Conservation (phyloP, 2,113 vertebrate genomes). For the Brachionichthys hirsutus region DNA sequence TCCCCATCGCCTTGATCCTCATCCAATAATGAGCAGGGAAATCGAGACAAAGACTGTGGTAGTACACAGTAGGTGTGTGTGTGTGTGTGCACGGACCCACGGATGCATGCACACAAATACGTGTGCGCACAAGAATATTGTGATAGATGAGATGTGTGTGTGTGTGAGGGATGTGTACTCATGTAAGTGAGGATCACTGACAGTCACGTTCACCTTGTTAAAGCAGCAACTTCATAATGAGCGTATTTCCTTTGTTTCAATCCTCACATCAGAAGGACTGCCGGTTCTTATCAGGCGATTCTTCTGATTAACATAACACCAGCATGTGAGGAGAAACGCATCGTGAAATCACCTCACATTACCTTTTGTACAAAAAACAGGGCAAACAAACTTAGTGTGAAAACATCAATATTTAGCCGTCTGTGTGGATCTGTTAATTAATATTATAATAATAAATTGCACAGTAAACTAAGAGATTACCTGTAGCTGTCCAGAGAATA, state of each 20-base stretch:
- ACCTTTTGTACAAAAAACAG: no score
- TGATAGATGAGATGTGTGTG: slow-evolving; percentile 18
- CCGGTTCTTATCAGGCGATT: slow-evolving; percentile 3
- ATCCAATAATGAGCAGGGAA: slow-evolving; percentile 64
- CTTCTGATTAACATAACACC: slow-evolving; percentile 28
- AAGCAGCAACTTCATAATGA: slow-evolving; percentile 31
- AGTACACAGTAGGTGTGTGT: slow-evolving; percentile 3
- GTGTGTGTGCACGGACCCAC: slow-evolving; percentile 11
- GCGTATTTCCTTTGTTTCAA: slow-evolving; percentile 1
- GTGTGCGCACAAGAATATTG: slow-evolving; percentile 25
- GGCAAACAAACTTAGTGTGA: no score
- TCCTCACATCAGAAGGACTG: background rate
- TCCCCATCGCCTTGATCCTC: slow-evolving; percentile 67
- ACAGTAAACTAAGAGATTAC: no score
- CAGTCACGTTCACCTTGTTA: slow-evolving; percentile 18
- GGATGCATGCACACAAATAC: slow-evolving; percentile 8
- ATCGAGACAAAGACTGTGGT: slow-evolving; percentile 57
- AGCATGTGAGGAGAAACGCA: slow-evolving; percentile 7
- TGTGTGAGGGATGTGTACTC: slow-evolving; percentile 15
- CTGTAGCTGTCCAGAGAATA: no score
- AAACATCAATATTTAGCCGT: no score
- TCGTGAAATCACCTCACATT: slow-evolving; percentile 7
- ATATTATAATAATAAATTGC: no score
- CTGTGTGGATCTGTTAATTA: no score
- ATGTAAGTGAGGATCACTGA: slow-evolving; percentile 14